Evolutionary conservation across 2,888 invertebrate genomes (phyloP).

Genomic region (Habrosyne pyritoides): DNA sequence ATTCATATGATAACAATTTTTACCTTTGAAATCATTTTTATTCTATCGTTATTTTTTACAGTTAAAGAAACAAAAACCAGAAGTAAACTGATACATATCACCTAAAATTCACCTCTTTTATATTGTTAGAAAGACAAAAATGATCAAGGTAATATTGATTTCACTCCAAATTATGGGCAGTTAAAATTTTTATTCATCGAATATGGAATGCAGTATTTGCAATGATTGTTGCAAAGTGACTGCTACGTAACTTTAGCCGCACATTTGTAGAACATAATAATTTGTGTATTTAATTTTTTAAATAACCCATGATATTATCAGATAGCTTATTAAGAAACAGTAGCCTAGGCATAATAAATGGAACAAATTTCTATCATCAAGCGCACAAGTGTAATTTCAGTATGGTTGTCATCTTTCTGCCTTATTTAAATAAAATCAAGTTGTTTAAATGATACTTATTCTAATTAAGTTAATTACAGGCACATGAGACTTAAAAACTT

Average conservation of each 20-base stretch:
- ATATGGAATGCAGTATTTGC: slow-evolving; percentile 7
- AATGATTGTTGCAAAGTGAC: background rate
- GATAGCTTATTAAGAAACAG: too few relatives aligned
- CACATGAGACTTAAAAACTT: too few relatives aligned
- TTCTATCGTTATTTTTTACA: slow-evolving; percentile 9
- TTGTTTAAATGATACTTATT: too few relatives aligned
- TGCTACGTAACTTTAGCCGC: background rate
- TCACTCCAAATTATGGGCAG: slow-evolving; percentile 32
- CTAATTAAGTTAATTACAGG: too few relatives aligned
- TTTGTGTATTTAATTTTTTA: too few relatives aligned
- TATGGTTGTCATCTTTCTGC: too few relatives aligned
- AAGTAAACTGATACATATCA: slow-evolving; percentile 37
- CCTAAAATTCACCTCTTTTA: slow-evolving; percentile 42
- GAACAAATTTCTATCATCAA: too few relatives aligned
- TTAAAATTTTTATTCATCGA: slow-evolving; percentile 30
- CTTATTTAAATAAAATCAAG: too few relatives aligned
- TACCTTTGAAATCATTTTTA: slow-evolving; percentile 45
- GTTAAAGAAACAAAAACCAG: slow-evolving; percentile 25
- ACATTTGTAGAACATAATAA: too few relatives aligned
- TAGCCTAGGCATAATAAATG: too few relatives aligned
- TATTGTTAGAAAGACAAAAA: slow-evolving; percentile 37
- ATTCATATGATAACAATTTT: slow-evolving; percentile 4
- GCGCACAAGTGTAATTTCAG: too few relatives aligned
- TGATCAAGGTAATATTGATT: slow-evolving; percentile 37
- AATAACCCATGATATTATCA: too few relatives aligned